phyloP scores from a whole-genome alignment of 2,888 invertebrate species.

The Chalcis sispes region DNA sequence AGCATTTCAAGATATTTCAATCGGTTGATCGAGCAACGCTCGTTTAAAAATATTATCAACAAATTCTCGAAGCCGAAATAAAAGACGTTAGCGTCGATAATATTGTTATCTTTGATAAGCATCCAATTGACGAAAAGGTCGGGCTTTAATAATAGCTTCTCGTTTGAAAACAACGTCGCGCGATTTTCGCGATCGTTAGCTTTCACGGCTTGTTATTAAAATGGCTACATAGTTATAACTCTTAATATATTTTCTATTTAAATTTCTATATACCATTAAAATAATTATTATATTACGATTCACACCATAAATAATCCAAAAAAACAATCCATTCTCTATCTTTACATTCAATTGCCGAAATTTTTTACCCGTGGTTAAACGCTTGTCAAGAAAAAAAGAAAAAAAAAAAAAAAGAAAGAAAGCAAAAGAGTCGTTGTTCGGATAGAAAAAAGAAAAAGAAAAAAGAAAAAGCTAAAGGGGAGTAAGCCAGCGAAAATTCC shows the following conservation, averaged over 20 bases:
- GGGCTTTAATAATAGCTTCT: slow-evolving; percentile 28
- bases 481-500: slow-evolving; percentile 6
- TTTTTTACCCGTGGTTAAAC: too few species aligned
- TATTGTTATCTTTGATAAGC: too few species aligned
- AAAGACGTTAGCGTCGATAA: too few species aligned
- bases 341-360: too few species aligned
- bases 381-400: too few species aligned
- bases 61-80: too few species aligned
- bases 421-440: slow-evolving; percentile 18
- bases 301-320: neutral
- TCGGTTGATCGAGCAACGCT: too few species aligned
- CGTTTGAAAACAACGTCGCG: slow-evolving; percentile 25
- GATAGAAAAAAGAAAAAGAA: too few species aligned
- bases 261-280: neutral
- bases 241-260: neutral
- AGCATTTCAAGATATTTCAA: too few species aligned
- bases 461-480: neutral
- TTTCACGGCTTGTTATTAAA: slow-evolving; percentile 4
- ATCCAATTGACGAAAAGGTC: slow-evolving; percentile 30
- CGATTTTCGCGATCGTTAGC: slow-evolving; percentile 15
- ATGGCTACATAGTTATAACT: neutral
- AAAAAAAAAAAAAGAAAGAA: too few species aligned
- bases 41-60: too few species aligned
- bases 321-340: neutral
- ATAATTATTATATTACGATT: neutral